phyloP scores from a whole-genome alignment of 35 echinoderm and acorn worm species.

The Apostichopus californicus region DNA sequence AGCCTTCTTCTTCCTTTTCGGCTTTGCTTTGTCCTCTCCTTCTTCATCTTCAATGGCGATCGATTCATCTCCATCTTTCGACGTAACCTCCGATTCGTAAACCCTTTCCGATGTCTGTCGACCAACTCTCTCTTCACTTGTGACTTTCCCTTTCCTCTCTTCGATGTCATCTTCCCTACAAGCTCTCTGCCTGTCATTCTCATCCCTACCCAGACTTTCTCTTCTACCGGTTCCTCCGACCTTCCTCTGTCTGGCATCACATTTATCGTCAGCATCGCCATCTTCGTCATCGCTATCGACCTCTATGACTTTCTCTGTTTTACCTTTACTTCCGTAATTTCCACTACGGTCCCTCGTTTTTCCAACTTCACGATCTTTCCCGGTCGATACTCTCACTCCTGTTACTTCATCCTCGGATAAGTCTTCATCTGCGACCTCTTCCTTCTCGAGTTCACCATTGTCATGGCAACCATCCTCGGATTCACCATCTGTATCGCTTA shows the following conservation, averaged over 20 bases:
- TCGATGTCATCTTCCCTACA: neutral
- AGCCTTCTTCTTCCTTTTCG: neutral
- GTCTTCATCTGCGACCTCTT: constrained; percentile 32
- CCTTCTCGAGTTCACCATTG: neutral
- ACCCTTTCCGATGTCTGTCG: neutral
- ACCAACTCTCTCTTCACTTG: neutral
- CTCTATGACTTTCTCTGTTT: neutral
- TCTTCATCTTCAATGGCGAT: neutral
- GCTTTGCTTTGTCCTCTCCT: neutral
- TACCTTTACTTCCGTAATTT: neutral
- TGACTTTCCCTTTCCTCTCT: neutral
- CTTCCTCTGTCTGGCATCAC: neutral
- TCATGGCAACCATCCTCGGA: neutral
- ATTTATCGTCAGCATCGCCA: too few relatives aligned
- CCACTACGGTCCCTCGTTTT: neutral
- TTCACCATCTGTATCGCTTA: constrained; percentile 7
- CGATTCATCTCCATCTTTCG: neutral
- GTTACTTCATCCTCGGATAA: neutral
- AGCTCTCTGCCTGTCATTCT: neutral
- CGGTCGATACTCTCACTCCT: neutral
- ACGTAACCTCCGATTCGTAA: neutral
- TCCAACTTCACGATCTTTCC: neutral
- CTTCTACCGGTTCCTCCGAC: neutral
- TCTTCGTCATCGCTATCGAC: neutral
- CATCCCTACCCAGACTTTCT: neutral